Percentiles rank a stretch among this genome's conserved stretches.
Evolutionary conservation across 2,113 vertebrate genomes (phyloP).

Genomic region (Piprites chloris): DNA sequence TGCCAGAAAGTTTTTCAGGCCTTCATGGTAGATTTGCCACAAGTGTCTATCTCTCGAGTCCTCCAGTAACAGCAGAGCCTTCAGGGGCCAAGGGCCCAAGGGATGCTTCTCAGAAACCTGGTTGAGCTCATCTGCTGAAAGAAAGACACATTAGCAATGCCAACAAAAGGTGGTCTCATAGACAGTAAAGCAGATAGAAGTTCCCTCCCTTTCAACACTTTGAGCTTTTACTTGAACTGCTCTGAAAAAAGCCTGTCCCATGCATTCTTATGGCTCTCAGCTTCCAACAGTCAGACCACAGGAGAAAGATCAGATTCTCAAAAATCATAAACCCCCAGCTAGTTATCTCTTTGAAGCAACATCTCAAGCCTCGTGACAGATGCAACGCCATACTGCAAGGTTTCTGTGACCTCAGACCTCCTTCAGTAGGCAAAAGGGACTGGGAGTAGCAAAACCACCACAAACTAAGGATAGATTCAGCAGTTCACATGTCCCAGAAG

Average conservation of each 20-base stretch:
- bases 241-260: background rate
- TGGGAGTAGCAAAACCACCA: background rate
- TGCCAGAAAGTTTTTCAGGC: background rate
- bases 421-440: rapidly evolving
- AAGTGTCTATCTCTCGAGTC: background rate
- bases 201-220: background rate
- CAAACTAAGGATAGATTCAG: background rate
- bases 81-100: conserved; percentile 8
- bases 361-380: background rate
- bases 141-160: background rate
- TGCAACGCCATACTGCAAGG: background rate
- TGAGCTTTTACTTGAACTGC: background rate
- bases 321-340: rapidly evolving
- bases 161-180: background rate
- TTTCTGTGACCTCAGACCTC: background rate
- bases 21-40: background rate
- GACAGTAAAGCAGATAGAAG: background rate
- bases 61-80: background rate
- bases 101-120: background rate
- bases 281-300: background rate
- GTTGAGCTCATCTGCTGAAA: background rate
- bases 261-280: background rate
- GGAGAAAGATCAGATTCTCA: background rate
- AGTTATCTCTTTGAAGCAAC: background rate
- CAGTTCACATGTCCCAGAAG: no score